phyloP scores from a whole-genome alignment of 2,113 vertebrate genomes.

The Paracanthobrama guichenoti region DNA sequence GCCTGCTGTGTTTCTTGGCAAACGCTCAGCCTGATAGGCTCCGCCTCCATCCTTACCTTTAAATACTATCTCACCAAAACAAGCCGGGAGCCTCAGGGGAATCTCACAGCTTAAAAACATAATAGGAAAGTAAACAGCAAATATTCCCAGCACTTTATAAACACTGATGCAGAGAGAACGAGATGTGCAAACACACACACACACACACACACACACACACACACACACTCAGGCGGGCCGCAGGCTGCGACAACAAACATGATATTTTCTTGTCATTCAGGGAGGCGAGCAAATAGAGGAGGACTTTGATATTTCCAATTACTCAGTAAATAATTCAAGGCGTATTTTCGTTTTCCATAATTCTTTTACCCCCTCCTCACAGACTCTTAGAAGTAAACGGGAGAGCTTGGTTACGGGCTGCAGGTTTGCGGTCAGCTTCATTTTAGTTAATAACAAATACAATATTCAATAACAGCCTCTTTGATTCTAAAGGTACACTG shows the following conservation, averaged over 20 bases:
- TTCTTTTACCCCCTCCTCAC: too few relatives aligned
- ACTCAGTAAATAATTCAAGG: conserved; percentile 19
- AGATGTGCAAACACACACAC: not conserved
- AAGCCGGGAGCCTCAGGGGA: not conserved
- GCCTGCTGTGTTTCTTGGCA: not conserved
- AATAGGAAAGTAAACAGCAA: not conserved
- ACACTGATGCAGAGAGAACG: not conserved
- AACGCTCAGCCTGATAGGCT: not conserved
- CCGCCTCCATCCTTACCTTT: conserved; percentile 5
- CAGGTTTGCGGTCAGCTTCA: not conserved
- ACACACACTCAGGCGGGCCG: too few relatives aligned
- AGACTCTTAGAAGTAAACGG: not conserved
- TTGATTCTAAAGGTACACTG: not conserved
- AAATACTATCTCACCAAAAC: conserved; percentile 17
- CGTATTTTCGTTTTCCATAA: not conserved
- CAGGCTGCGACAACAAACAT: not conserved
- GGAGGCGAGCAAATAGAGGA: not conserved
- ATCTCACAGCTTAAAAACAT: not conserved
- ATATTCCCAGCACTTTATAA: not conserved
- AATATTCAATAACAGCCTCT: not conserved
- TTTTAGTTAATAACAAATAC: not conserved
- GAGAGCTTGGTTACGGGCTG: not conserved
- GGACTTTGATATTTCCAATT: not conserved
- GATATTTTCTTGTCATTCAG: not conserved
- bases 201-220: not conserved